Evolutionary conservation across 1,140 invertebrate species (phyloP), one percentile per base, ranked within the genome.

Genomic region (Anagrus nilaparvatae): DNA sequence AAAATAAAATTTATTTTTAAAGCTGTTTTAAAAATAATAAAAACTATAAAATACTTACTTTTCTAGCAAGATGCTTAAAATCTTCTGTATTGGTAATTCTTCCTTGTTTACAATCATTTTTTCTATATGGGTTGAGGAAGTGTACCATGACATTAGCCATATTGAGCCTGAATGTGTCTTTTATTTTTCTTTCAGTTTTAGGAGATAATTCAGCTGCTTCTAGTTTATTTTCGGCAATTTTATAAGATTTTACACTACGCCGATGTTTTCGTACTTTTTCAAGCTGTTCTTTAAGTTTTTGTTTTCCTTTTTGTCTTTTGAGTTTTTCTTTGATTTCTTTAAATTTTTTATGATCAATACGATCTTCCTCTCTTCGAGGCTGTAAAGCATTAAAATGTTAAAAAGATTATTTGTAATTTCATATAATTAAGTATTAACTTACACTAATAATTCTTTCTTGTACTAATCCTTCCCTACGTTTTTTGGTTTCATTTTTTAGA

Each of bases 41-140:
- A 5, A 36, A 24, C 5, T 36, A 13, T 16, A 14, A 35, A 24
- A n/a, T 21, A 42, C 55, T 68, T 68, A 96, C 92, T 78, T 96
- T 95, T 67, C 90, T 79, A 1, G 93, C 92, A 17, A 98, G 71
- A 69, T 94, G 88, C 63, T 96, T 96, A 64, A 96, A 97, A 64
- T 97, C 92, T 33, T 93, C 87, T 0, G 83, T 93, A 57, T 76
- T 84, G 0, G 78, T 82, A 49, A 98, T 97, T 49, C 82, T 69
- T 1, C 88, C 93, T 44, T 80, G 67, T 51, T 81, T 81, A 56
- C 92, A 95, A 54, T 87, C 84, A 4, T 77, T 71, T 57, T 84
- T 87, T 40, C 87, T 70, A 65, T 89, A 97, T 0, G 87, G 87
- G 70, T 93, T 92, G 20, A 98, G 74, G 59, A 84, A 84, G 32